Percentiles rank a stretch among this genome's conserved stretches.
Conservation (phyloP, 1,140 invertebrate genomes). For the Cephus cinctus region DNA sequence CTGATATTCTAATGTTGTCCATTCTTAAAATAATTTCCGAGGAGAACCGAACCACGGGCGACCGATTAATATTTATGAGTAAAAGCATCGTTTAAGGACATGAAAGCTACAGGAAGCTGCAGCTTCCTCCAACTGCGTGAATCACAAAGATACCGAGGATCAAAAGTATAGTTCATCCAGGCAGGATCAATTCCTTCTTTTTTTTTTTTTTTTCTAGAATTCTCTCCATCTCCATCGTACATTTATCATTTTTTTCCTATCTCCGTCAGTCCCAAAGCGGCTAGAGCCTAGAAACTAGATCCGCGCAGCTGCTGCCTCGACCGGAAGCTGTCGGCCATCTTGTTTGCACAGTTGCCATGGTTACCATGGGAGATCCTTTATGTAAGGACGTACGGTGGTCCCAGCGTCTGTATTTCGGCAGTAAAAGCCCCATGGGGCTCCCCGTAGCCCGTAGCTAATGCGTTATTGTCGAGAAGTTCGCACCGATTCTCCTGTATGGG, state of each 20-base stretch:
- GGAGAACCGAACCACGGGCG: too few relatives aligned
- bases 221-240: too few relatives aligned
- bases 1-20: too few relatives aligned
- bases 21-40: too few relatives aligned
- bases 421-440: slow-evolving; percentile 29
- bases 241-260: too few relatives aligned
- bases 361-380: slow-evolving; percentile 50
- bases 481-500: slow-evolving; percentile 33
- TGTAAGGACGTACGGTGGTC: slow-evolving; percentile 23
- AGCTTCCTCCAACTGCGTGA: too few relatives aligned
- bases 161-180: slow-evolving; percentile 5
- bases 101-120: too few relatives aligned
- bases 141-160: too few relatives aligned
- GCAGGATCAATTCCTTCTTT: slow-evolving; percentile 5
- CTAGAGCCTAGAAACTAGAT: slow-evolving; percentile 53
- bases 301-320: slow-evolving; percentile 49
- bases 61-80: too few relatives aligned
- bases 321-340: slow-evolving; percentile 55
- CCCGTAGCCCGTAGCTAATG: slow-evolving; percentile 35
- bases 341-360: slow-evolving; percentile 56
- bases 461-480: slow-evolving; percentile 31
- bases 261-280: too few relatives aligned
- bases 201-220: not conserved
- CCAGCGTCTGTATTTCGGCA: slow-evolving; percentile 9
- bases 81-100: too few relatives aligned